These are phyloP conservation scores for Bellardia bayeri DNA, from an alignment of 2,888 invertebrate species.

Conservation along the genomic window DNA sequence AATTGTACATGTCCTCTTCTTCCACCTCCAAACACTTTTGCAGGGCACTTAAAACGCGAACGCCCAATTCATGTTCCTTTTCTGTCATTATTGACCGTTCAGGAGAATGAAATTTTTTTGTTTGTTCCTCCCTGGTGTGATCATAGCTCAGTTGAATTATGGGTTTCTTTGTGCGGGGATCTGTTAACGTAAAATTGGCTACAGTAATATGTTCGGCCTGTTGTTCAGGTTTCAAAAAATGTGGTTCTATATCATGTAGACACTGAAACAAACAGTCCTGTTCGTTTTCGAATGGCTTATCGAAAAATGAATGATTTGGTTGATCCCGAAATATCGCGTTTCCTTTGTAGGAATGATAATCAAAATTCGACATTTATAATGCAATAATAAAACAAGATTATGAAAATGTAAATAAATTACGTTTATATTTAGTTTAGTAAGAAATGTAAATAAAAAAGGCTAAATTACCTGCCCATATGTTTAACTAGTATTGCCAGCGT, in stretches of 20 bases:
- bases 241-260: conserved; percentile 78
- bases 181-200: conserved; percentile 56
- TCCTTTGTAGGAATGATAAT: conserved; percentile 26
- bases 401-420: background rate
- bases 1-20: conserved; percentile 75
- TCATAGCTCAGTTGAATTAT: conserved; percentile 73
- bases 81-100: conserved; percentile 74
- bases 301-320: conserved; percentile 78
- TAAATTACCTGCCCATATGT: background rate
- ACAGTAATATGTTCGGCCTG: conserved; percentile 28
- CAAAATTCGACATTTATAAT: conserved; percentile 4
- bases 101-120: conserved; percentile 74
- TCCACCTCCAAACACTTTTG: conserved; percentile 66
- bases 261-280: conserved; percentile 77
- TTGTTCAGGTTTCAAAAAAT: conserved; percentile 71
- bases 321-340: conserved; percentile 76
- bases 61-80: conserved; percentile 77
- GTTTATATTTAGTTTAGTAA: too few species aligned
- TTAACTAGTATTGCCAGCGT: conserved; percentile 2
- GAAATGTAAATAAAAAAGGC: background rate
- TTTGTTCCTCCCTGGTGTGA: conserved; percentile 63
- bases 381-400: background rate
- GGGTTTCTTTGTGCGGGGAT: conserved; percentile 79
- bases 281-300: conserved; percentile 77
- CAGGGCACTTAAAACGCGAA: conserved; percentile 76